Percentiles rank a stretch among this genome's conserved stretches.
phyloP scores from a whole-genome alignment of 2,797 vertebrate genomes.

The Pogoniulus pusillus region DNA sequence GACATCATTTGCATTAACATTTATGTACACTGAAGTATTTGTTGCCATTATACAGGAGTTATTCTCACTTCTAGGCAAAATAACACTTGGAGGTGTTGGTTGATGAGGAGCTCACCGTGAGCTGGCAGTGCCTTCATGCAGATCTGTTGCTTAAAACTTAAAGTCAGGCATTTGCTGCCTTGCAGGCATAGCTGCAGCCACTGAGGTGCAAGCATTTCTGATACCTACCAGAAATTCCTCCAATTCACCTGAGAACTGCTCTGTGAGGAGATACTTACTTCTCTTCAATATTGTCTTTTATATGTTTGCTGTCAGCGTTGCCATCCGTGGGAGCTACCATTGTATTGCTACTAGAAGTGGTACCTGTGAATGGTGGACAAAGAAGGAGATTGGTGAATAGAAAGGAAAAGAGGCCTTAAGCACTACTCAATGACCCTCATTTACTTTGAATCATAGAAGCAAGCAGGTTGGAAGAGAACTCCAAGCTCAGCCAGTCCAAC shows the following conservation, averaged over 20 bases:
- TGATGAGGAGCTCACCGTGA: no score
- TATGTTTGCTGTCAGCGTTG: constrained; percentile 87
- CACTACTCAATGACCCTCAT: no score
- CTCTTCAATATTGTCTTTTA: constrained; percentile 92
- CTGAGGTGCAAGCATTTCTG: background rate
- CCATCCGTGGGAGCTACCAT: constrained; percentile 93
- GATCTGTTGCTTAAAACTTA: background rate
- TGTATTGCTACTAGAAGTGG: constrained; percentile 98
- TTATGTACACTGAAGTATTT: background rate
- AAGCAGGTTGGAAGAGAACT: background rate
- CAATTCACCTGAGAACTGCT: background rate
- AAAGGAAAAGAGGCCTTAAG: background rate
- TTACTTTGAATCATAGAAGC: no score
- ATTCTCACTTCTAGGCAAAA: background rate
- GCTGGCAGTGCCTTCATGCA: no score
- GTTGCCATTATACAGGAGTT: background rate
- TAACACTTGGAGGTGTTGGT: no score
- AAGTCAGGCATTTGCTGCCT: background rate
- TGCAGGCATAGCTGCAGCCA: background rate
- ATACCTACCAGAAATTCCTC: background rate
- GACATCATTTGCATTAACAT: background rate
- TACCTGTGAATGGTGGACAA: constrained; percentile 79
- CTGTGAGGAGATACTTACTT: constrained; percentile 77
- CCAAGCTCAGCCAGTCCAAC: no score
- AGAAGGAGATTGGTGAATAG: background rate